Conservation (phyloP, 1,140 invertebrate genomes). For the Ceratina australensis region DNA sequence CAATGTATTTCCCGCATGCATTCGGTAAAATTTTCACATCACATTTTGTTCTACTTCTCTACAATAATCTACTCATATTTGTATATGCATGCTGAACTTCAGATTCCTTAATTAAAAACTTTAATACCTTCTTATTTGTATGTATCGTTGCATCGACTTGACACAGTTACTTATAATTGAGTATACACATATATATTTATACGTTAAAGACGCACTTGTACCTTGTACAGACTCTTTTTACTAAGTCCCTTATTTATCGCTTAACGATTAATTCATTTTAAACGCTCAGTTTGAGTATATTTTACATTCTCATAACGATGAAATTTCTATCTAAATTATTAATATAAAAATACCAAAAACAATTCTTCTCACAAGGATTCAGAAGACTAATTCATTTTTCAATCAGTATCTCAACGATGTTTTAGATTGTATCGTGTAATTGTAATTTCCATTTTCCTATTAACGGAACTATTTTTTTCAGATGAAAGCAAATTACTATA, state of each 20-base stretch:
- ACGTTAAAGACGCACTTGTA: constrained; percentile 72
- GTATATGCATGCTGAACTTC: constrained; percentile 50
- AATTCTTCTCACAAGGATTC: too few species aligned
- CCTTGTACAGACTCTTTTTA: constrained; percentile 71
- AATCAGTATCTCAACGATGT: too few species aligned
- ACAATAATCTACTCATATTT: constrained; percentile 29
- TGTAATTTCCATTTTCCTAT: neutral
- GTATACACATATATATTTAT: constrained; percentile 22
- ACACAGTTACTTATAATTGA: constrained; percentile 8
- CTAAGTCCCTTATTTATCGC: constrained; percentile 23
- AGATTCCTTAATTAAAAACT: constrained; percentile 26
- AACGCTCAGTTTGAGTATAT: too few species aligned
- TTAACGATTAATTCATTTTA: neutral
- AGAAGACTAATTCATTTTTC: too few species aligned
- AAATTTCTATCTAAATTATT: too few species aligned
- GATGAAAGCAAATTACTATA: constrained; percentile 12
- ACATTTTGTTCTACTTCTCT: neutral
- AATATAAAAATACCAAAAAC: too few species aligned
- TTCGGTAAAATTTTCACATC: constrained; percentile 1
- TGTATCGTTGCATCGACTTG: neutral
- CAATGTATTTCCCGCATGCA: constrained; percentile 26
- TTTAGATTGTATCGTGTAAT: neutral
- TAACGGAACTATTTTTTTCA: too few species aligned
- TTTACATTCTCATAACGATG: too few species aligned
- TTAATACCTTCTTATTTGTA: neutral